Evolutionary conservation across 2,797 vertebrate genomes (phyloP), one percentile per base, ranked within the genome.

Genomic region (Setipinna tenuifilis): DNA sequence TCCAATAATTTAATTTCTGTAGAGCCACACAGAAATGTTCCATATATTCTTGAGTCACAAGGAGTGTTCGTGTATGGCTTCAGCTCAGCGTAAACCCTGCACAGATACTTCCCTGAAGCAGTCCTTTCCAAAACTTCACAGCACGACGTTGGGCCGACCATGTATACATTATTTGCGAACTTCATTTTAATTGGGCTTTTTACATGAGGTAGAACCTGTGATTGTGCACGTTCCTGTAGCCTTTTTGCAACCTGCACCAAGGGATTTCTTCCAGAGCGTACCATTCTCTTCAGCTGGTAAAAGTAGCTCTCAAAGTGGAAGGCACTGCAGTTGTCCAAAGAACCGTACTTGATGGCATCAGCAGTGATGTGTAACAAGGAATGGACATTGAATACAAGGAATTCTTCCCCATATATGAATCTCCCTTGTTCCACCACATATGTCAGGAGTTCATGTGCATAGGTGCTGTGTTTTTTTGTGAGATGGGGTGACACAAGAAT

Each of bases 401-500:
- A 81, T 2, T 10, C 3, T 10, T 84, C 19, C 0, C 84, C 84
- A 85, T 85, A 71, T 6, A 81, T 28, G 16, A 35, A 28, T 48
- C 28, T 11, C 3, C 83, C 71, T 59, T 84, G 44, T 54, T 85
- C 44, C 0, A 85, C 84, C 81, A 61, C 83, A 57, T 50, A 84
- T 54, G 44, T 31, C 11, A 88, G 65, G 23, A 88, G 83, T 23
- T 84, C 25, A 50, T 61, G 61, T 17, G 81, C 87, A 84, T 88
- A 85, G 5, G 28, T 7, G 2, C 31, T n/a, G 54, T 83, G 19
- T 17, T 46, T 78, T 50, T 86, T 23, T n/a, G 78, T 65, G 25
- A 88, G 71, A n/a, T 48, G 12, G 83, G 85, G 85, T 78, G 41
- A 50, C n/a, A 86, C 80, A n/a, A 86, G 81, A 59, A 84, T 78